Base-by-base conservation (phyloP, 2,888 invertebrate species). In the Thecophora atra region DNA sequence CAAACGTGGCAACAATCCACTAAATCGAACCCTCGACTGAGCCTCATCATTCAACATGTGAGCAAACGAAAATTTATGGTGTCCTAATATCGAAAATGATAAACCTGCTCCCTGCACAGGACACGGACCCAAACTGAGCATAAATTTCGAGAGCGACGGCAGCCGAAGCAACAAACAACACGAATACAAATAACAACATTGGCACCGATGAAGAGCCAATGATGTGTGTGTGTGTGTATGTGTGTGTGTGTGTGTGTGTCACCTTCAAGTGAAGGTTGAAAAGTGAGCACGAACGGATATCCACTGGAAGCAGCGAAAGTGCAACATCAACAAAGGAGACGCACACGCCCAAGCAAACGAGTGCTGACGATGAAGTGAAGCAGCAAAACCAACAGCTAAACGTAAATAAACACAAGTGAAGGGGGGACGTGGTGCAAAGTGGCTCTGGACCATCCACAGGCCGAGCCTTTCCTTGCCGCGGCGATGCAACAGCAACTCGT, bases 21-120 rank as follows among this genome's bases (percentile, higher is more conserved):
- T 30, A 8, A 30, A 30, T 11, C 44, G 44, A 47, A n/a, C 47
- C 4, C 47, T 47, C 47, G 17, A n/a, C 47, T 47, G 15, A 58
- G 26, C 58, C 58, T 26, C 8, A 58, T n/a, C 58, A 15, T 24
- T 63, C 21, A 37, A 54, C 67, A 37, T 17, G 47, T 64, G 64
- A 54, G 56, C 67, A 67, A 56, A 67, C 75, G 77, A 75, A 77
- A 81, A 81, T 80, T 81, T 81, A 80, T 81, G 78, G 81, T 80
- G 78, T 79, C 78, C 80, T 76, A 78, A 79, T 80, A 79, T 81
- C 79, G 80, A 79, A 77, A 77, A 77, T 79, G 30, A 67, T 67
- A 67, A 79, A 79, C 67, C 52, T 67, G 65, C 63, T 21, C 54
- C 13, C n/a, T n/a, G 47, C 15, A 47, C 47, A 17, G 37, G 30